These are phyloP conservation scores for Ferrisia virgata DNA, from an alignment of 2,888 invertebrate species.

Conservation along the genomic window DNA sequence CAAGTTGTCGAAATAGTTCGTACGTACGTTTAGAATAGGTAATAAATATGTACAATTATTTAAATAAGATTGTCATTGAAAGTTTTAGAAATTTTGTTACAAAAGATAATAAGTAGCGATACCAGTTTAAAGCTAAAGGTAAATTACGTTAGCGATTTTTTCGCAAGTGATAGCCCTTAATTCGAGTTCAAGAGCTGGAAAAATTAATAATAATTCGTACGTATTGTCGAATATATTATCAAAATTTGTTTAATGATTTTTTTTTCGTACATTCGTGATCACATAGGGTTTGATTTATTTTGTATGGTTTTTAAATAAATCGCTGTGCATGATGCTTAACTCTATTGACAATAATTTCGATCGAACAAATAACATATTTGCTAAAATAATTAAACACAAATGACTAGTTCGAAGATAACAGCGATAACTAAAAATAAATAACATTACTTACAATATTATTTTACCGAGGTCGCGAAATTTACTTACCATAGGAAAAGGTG, in stretches of 20 bases:
- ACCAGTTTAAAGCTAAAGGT: not conserved
- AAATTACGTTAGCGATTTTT: not conserved
- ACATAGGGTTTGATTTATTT: not conserved
- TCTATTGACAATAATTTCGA: not conserved
- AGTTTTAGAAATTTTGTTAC: slow-evolving; percentile 11
- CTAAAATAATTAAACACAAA: slow-evolving; percentile 34
- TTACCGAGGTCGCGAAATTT: slow-evolving; percentile 9
- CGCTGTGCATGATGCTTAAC: not conserved
- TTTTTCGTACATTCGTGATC: not conserved
- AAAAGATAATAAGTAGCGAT: not conserved
- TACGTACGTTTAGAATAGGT: not conserved
- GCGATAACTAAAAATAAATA: slow-evolving; percentile 33
- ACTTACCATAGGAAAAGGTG: slow-evolving; percentile 8
- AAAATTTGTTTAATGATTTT: not conserved
- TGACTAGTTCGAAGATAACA: slow-evolving; percentile 43
- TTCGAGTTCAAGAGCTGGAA: not conserved
- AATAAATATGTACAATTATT: slow-evolving; percentile 13
- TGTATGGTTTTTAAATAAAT: not conserved
- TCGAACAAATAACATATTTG: slow-evolving; percentile 17
- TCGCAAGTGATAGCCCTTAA: not conserved
- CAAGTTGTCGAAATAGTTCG: not conserved
- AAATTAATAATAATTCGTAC: not conserved
- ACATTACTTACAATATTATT: slow-evolving; percentile 25
- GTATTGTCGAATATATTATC: not conserved
- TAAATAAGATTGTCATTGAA: slow-evolving; percentile 23